Evolutionary conservation across 2,113 vertebrate species (phyloP).

Genomic region (Motacilla alba): DNA sequence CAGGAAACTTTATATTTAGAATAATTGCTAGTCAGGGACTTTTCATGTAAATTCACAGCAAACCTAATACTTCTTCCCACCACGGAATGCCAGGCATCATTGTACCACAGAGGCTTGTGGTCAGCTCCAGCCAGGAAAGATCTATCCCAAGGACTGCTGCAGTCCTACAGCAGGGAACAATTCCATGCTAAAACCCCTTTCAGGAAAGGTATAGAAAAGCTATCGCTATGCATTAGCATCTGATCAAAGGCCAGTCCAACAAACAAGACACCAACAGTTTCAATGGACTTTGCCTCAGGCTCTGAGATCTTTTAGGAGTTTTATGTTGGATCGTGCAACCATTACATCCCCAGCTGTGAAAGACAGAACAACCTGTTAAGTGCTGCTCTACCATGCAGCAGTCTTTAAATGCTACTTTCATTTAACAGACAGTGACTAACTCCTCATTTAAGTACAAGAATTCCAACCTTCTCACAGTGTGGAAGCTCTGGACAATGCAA

Average conservation of each 20-base stretch:
- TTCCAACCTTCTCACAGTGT: background rate
- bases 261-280: background rate
- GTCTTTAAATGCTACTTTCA: background rate
- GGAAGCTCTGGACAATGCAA: background rate
- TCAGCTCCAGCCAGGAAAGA: background rate
- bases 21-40: background rate
- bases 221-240: background rate
- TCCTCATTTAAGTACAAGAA: background rate
- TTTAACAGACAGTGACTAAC: background rate
- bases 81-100: background rate
- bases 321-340: slow-evolving; percentile 1
- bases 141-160: background rate
- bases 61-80: background rate
- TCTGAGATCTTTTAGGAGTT: slow-evolving; percentile 19
- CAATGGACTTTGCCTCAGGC: slow-evolving; percentile 22
- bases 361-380: background rate
- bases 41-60: background rate
- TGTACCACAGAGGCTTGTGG: background rate
- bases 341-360: slow-evolving; percentile 37
- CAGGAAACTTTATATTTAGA: background rate
- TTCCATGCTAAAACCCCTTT: background rate
- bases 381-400: background rate
- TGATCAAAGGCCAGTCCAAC: slow-evolving; percentile 38
- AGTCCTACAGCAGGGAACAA: background rate
- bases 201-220: slow-evolving; percentile 8